A percentile compares a stretch with the other conserved stretches of the same genome.
Conservation (phyloP, 53 echinoderm and acorn worm species). For the Glandiceps talaboti region DNA sequence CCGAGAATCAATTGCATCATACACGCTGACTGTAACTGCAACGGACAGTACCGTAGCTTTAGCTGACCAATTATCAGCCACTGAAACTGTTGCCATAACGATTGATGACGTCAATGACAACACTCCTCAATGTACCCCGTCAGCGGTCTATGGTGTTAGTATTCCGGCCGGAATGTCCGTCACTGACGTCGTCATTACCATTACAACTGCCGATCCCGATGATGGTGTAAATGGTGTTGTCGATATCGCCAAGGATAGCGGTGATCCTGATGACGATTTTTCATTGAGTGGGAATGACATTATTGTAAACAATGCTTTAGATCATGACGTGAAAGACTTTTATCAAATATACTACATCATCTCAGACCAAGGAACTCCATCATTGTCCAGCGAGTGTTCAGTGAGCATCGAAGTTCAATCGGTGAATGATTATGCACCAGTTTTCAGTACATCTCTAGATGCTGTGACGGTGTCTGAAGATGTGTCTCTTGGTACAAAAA, state of each 20-base stretch:
- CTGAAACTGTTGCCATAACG: background rate
- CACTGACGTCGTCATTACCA: conserved; percentile 45
- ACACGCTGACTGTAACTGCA: background rate
- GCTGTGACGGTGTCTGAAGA: background rate
- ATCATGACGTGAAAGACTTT: background rate
- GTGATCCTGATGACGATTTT: background rate
- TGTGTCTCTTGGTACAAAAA: background rate
- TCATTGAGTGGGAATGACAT: background rate
- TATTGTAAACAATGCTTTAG: background rate
- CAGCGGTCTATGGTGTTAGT: background rate
- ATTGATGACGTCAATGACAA: background rate
- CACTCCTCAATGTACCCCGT: background rate
- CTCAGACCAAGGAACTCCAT: background rate
- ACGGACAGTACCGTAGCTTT: background rate
- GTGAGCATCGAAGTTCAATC: background rate
- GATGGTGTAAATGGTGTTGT: conserved; percentile 7
- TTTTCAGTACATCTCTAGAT: background rate
- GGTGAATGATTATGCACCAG: background rate
- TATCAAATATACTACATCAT: background rate
- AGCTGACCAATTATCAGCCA: background rate
- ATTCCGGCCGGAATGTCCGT: background rate
- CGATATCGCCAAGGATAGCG: background rate
- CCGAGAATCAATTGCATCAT: background rate
- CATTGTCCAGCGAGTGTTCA: background rate
- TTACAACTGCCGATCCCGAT: conserved; percentile 51